Evolutionary conservation across 2,113 vertebrate genomes (phyloP), one percentile per base, ranked within the genome.

Genomic region (Sylvicapra grimmia): DNA sequence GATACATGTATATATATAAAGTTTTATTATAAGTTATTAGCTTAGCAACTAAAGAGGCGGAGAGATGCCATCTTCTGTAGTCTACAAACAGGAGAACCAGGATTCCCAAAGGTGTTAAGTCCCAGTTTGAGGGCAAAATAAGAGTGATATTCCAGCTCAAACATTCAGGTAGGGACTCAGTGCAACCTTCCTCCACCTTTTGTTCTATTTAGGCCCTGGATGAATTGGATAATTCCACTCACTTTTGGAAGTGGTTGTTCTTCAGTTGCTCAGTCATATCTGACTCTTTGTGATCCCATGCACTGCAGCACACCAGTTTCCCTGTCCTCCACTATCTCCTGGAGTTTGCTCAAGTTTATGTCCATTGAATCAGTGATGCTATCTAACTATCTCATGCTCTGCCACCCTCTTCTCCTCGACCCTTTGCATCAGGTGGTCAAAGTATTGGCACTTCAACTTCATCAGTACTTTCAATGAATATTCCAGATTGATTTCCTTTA

Each of bases 341-440:
- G n/a, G 68, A 72, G 68, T 40, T 72, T 23, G 68, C 19, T 72
- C 10, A 72, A 23, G 68, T 72, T 72, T 72, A 40, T 72, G 19
- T 23, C 68, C 18, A 23, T 40, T 40, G n/a, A 40, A 72, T 72
- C n/a, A 72, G 19, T 13, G 19, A 40, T 40, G 19, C 68, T 40
- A 40, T 72, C n/a, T 23, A 40, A 40, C n/a, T 23, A 3, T 72
- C 19, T 72, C n/a, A 40, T 40, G 36, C 68, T 72, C n/a, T 72
- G 5, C 68, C 68, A 40, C n/a, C 1, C 3, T 72, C n/a, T 40
- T 72, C 68, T 40, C 68, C n/a, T 40, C 0, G 0, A 36, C 19
- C 68, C n/a, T 75, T 40, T 23, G 19, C n/a, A 75, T 75, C n/a
- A 75, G 5, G 19, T 25, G n/a, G 68, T 21, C 68, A 40, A 75